These are phyloP conservation scores for Drosophila helvetica DNA, from an alignment of 2,888 invertebrate species.

Conservation along the genomic window DNA sequence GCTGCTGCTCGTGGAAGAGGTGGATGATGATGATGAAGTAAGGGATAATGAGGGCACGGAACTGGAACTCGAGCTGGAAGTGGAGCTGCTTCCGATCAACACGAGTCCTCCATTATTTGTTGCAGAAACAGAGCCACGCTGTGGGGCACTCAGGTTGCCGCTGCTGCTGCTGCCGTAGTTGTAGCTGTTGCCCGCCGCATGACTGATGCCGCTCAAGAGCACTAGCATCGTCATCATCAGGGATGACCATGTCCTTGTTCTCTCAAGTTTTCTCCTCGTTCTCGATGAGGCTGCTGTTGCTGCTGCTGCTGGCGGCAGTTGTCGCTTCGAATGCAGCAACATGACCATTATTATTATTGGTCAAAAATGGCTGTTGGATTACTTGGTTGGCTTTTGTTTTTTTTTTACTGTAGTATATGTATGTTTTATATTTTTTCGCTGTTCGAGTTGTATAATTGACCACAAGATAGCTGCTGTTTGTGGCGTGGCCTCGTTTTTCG, in stretches of 20 bases:
- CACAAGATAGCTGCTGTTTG: constrained; percentile 66
- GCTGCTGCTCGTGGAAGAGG: constrained; percentile 30
- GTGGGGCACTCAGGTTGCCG: constrained; percentile 57
- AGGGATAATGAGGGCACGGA: constrained; percentile 72
- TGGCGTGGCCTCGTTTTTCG: constrained; percentile 53
- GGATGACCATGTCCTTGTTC: constrained; percentile 8
- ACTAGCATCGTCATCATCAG: constrained; percentile 61
- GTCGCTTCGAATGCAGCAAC: constrained; percentile 82
- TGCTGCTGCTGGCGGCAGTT: constrained; percentile 50
- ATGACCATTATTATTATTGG: constrained; percentile 83
- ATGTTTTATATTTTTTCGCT: constrained; percentile 17
- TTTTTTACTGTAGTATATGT: background rate
- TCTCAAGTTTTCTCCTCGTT: constrained; percentile 52
- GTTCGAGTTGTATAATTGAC: constrained; percentile 54
- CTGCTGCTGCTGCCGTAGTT: constrained; percentile 53
- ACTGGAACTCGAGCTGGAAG: constrained; percentile 44
- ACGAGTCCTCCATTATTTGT: constrained; percentile 66
- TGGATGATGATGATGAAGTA: constrained; percentile 59
- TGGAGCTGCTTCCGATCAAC: constrained; percentile 66
- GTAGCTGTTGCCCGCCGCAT: constrained; percentile 63
- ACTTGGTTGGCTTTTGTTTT: constrained; percentile 14
- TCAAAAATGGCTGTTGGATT: constrained; percentile 67
- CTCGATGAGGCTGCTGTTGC: constrained; percentile 28
- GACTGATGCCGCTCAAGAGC: constrained; percentile 68
- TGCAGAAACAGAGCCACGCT: constrained; percentile 46